These are phyloP conservation scores for Diploscapter pachys DNA, from an alignment of 1,140 invertebrate species.

Conservation along the genomic window DNA sequence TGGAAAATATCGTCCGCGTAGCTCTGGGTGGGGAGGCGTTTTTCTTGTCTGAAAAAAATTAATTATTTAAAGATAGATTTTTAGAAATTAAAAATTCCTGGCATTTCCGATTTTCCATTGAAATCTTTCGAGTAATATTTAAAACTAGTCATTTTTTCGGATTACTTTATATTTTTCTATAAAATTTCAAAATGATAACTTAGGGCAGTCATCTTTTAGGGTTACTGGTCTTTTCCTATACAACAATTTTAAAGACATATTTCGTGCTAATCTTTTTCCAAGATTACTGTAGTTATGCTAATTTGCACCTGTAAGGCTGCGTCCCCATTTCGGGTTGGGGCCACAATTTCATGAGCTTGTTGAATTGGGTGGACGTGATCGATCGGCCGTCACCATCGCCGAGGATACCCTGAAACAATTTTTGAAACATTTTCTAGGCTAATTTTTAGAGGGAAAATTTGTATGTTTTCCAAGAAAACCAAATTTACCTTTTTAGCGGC, in stretches of 20 bases:
- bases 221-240: no score
- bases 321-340: slow-evolving; percentile 49
- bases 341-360: slow-evolving; percentile 47
- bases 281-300: no score
- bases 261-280: no score
- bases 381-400: slow-evolving; percentile 37
- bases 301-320: slow-evolving; percentile 34
- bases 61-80: no score
- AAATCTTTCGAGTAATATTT: no score
- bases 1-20: slow-evolving; percentile 49
- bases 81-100: no score
- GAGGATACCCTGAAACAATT: slow-evolving; percentile 38
- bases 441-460: background rate
- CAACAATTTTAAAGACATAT: no score
- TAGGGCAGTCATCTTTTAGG: no score
- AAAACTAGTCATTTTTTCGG: no score
- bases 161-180: no score
- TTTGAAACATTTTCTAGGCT: background rate
- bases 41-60: slow-evolving; percentile 36
- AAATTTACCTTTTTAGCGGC: slow-evolving; percentile 39
- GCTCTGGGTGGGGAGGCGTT: slow-evolving; percentile 43
- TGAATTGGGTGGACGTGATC: slow-evolving; percentile 46
- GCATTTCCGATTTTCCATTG: no score
- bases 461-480: background rate
- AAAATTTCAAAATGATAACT: no score